A percentile compares a stretch with the other conserved stretches of the same genome.
phyloP scores from a whole-genome alignment of 2,113 vertebrate species.

The Sorex fumeus region DNA sequence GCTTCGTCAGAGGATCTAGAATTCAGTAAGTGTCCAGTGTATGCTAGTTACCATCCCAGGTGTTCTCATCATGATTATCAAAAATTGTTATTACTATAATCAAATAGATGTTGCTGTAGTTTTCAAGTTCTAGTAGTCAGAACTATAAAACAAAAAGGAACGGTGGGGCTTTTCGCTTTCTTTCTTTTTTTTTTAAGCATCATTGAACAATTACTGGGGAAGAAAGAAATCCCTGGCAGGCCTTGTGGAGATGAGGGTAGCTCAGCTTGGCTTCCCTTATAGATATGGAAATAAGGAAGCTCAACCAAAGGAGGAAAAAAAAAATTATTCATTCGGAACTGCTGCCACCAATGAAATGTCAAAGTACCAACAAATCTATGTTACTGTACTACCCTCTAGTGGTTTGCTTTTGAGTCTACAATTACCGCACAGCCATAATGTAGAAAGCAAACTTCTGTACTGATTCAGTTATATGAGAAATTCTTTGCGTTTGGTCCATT shows the following conservation, averaged over 20 bases:
- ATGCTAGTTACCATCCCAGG: background rate
- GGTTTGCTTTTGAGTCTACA: background rate
- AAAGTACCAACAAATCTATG: background rate
- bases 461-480: slow-evolving; percentile 12
- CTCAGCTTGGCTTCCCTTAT: too few relatives aligned
- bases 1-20: background rate
- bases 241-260: background rate
- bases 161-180: too few relatives aligned
- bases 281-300: slow-evolving; percentile 6
- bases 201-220: background rate
- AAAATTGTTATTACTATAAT: too few relatives aligned
- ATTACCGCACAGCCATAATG: background rate
- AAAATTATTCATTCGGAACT: slow-evolving; percentile 1
- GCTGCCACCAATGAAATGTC: background rate
- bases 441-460: slow-evolving; percentile 27
- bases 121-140: too few relatives aligned
- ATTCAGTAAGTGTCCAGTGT: background rate
- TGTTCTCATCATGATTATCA: background rate
- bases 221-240: background rate
- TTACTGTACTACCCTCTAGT: slow-evolving; percentile 67
- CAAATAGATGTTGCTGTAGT: too few relatives aligned
- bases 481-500: slow-evolving; percentile 1
- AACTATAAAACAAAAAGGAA: too few relatives aligned
- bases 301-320: background rate
- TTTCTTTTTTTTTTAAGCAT: background rate